Conservation (phyloP, 2,797 vertebrate genomes). For the Bucorvus abyssinicus region DNA sequence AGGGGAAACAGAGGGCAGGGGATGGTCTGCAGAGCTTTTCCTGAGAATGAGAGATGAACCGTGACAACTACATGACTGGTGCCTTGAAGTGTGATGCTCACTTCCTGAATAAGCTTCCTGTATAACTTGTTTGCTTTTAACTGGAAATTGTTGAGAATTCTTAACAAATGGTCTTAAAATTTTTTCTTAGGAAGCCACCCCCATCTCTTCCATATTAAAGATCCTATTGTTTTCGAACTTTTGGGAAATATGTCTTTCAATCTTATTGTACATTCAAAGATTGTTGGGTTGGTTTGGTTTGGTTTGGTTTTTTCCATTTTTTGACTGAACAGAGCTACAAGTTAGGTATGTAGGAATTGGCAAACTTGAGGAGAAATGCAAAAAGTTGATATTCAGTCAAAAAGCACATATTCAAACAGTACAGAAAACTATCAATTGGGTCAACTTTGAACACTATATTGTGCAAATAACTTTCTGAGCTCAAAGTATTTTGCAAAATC, state of each 20-base stretch:
- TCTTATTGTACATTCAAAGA: background rate
- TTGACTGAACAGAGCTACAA: background rate
- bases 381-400: background rate
- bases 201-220: background rate
- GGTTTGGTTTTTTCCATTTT: background rate
- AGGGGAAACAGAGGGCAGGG: background rate
- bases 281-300: background rate
- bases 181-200: background rate
- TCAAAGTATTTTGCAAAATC: slow-evolving; percentile 27
- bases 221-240: background rate
- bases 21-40: background rate
- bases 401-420: background rate
- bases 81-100: background rate
- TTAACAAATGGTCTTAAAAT: background rate
- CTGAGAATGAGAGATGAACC: background rate
- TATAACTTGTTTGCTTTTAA: background rate
- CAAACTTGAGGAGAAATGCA: background rate
- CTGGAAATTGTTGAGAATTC: background rate
- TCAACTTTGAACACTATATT: background rate
- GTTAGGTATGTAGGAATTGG: background rate
- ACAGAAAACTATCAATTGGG: background rate
- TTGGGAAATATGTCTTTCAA: background rate
- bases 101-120: slow-evolving; percentile 2
- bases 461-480: background rate
- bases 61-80: background rate